Evolutionary conservation across 2,113 vertebrate genomes (phyloP).

Genomic region (Cyphomyrus discorhynchus): DNA sequence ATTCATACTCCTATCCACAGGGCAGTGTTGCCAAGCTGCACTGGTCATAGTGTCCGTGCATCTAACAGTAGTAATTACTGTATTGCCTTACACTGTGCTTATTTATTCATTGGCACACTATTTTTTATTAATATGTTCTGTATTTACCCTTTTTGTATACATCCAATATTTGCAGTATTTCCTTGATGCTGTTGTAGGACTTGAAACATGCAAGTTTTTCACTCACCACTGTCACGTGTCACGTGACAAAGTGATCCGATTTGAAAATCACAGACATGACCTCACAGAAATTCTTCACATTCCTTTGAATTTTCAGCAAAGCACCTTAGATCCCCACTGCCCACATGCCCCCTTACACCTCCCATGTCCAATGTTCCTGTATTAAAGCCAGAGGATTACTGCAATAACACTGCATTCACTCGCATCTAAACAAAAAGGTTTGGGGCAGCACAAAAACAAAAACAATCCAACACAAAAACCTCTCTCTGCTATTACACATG

Average conservation of each 20-base stretch:
- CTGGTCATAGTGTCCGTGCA: neutral
- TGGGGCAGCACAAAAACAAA: neutral
- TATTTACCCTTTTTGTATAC: neutral
- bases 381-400: conserved; percentile 21
- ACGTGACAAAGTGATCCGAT: neutral
- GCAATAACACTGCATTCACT: conserved; percentile 31
- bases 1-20: neutral
- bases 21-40: neutral
- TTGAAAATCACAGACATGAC: neutral
- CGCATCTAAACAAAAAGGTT: conserved; percentile 2
- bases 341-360: neutral
- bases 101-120: neutral
- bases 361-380: conserved; percentile 26
- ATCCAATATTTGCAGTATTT: neutral
- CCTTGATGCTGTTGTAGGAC: neutral
- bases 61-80: neutral
- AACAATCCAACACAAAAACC: neutral
- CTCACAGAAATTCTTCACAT: neutral
- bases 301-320: neutral
- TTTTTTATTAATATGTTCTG: neutral
- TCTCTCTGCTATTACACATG: neutral
- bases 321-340: neutral
- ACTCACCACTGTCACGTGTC: neutral
- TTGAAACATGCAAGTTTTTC: neutral
- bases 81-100: neutral